These are phyloP conservation scores for Smittia aterrima DNA, from an alignment of 2,888 invertebrate species.

Conservation along the genomic window DNA sequence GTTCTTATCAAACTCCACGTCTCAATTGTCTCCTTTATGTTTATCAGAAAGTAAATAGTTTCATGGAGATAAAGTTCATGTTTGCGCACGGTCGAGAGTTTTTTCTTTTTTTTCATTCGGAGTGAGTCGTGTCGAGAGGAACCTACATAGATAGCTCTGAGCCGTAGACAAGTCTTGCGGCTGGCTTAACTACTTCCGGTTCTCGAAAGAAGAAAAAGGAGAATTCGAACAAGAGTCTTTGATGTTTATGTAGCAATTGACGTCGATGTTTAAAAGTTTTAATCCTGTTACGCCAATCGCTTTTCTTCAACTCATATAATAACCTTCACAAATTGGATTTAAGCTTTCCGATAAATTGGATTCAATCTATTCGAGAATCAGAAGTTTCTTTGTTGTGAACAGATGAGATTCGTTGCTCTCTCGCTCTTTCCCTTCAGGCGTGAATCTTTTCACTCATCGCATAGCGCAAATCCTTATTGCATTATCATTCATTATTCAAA, in stretches of 20 bases:
- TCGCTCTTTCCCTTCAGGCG: conserved; percentile 14
- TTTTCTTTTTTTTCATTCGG: too few species aligned
- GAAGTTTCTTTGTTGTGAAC: background rate
- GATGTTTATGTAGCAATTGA: too few species aligned
- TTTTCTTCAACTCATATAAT: background rate
- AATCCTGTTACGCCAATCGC: background rate
- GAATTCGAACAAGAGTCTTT: too few species aligned
- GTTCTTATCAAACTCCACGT: background rate
- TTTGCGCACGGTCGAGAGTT: background rate
- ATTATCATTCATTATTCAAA: conserved; percentile 28
- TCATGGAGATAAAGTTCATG: conserved; percentile 31
- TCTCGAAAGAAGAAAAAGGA: too few species aligned
- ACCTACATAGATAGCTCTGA: too few species aligned
- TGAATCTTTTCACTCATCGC: conserved; percentile 30
- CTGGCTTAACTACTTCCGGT: background rate
- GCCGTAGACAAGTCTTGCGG: too few species aligned
- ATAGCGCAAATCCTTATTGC: conserved; percentile 10
- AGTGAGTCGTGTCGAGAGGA: too few species aligned
- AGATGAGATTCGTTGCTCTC: background rate
- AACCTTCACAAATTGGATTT: conserved; percentile 19
- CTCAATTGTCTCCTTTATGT: conserved; percentile 27
- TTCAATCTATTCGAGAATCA: background rate
- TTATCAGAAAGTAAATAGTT: conserved; percentile 27
- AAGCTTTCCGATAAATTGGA: conserved; percentile 10
- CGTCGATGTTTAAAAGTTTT: background rate